Conservation (phyloP, 2,113 vertebrate species). For the Sinocyclocheilus anshuiensis region DNA sequence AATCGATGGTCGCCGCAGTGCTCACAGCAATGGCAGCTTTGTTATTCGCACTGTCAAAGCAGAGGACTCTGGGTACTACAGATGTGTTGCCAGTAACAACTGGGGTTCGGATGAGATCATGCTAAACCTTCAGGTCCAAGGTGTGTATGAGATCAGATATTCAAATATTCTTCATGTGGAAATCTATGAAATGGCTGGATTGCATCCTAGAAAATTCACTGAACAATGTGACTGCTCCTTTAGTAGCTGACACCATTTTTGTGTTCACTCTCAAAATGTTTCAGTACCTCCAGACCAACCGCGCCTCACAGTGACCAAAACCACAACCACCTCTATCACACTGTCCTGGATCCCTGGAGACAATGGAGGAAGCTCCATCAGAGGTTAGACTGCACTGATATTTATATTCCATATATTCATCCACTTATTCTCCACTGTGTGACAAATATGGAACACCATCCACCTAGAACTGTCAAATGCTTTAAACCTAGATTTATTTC, state of each 20-base stretch:
- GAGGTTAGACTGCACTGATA: conserved; percentile 78
- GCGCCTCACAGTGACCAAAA: conserved; percentile 97
- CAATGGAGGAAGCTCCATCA: conserved; percentile 97
- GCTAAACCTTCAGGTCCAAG: conserved; percentile 96
- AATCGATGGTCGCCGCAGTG: conserved; percentile 89
- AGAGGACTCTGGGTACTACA: conserved; percentile 97
- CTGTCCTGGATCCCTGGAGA: conserved; percentile 98
- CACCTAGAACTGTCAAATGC: background rate
- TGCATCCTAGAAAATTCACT: background rate
- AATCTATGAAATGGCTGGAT: background rate
- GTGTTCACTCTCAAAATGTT: conserved; percentile 18
- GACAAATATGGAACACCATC: background rate
- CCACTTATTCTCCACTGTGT: background rate
- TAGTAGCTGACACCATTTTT: background rate
- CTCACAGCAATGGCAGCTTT: conserved; percentile 95
- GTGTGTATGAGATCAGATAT: conserved; percentile 64
- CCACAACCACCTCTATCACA: conserved; percentile 96
- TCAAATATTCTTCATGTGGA: background rate
- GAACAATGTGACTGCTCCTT: background rate
- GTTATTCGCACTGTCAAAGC: conserved; percentile 96
- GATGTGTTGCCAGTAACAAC: conserved; percentile 93
- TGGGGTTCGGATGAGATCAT: conserved; percentile 97
- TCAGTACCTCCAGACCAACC: conserved; percentile 97
- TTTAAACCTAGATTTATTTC: background rate
- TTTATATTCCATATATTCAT: background rate